phyloP scores from a whole-genome alignment of 2,888 invertebrate genomes.

The Pterobdella sp. region DNA sequence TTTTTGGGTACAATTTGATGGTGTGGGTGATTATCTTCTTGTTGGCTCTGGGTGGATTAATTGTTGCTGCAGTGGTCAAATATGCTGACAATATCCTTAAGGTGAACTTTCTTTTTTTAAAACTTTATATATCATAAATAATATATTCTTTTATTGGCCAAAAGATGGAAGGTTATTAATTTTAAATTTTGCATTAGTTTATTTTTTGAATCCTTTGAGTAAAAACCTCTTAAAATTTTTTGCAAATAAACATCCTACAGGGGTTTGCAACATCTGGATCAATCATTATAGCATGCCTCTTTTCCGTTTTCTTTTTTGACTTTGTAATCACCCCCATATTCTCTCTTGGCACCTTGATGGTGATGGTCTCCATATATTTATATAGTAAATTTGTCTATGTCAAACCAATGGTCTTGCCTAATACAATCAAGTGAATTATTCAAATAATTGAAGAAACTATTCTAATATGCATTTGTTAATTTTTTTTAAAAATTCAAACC shows the following conservation, averaged over 20 bases:
- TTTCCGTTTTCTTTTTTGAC: constrained; percentile 82
- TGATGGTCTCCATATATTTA: constrained; percentile 87
- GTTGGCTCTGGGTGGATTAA: constrained; percentile 88
- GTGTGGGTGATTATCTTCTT: constrained; percentile 68
- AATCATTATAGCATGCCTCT: constrained; percentile 87
- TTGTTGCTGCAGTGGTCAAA: constrained; percentile 95
- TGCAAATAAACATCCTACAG: background rate
- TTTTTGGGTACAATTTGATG: constrained; percentile 57
- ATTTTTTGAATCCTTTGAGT: too few species aligned
- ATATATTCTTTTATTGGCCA: background rate
- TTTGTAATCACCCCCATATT: constrained; percentile 82
- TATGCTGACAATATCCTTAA: constrained; percentile 96
- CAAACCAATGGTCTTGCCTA: background rate
- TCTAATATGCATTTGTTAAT: too few species aligned
- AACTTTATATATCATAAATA: background rate
- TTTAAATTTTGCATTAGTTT: too few species aligned
- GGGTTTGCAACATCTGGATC: constrained; percentile 88
- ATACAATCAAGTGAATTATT: background rate
- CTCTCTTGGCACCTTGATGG: constrained; percentile 71
- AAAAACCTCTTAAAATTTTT: too few species aligned
- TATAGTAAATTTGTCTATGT: constrained; percentile 55
- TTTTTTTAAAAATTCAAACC: background rate
- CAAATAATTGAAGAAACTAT: too few species aligned
- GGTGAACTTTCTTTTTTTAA: constrained; percentile 3
- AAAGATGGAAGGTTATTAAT: too few species aligned